phyloP scores from a whole-genome alignment of 1,140 invertebrate species.

The Alviniconcha marisindica region DNA sequence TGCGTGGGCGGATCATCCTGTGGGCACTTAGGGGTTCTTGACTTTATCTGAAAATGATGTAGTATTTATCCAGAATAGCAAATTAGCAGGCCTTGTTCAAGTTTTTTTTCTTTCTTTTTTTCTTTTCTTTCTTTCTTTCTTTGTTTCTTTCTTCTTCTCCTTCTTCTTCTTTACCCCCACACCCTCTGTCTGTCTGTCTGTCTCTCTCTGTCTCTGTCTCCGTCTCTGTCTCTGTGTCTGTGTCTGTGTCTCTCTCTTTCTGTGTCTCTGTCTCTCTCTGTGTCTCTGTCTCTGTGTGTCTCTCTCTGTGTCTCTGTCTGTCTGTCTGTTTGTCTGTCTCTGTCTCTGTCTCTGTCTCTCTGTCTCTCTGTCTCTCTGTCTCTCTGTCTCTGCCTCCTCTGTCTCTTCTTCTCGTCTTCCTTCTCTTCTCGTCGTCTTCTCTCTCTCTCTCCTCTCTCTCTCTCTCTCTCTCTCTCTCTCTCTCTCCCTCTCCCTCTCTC shows the following conservation, averaged over 20 bases:
- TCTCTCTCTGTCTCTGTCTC: not conserved
- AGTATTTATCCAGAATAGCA: too few relatives aligned
- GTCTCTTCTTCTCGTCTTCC: not conserved
- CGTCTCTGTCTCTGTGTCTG: not conserved
- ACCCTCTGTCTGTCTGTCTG: not conserved
- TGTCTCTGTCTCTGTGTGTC: not conserved
- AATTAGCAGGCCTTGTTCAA: too few relatives aligned
- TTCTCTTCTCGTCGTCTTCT: too few relatives aligned
- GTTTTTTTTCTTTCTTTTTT: not conserved
- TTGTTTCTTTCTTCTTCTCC: not conserved
- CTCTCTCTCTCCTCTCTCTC: too few relatives aligned
- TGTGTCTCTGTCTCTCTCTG: not conserved
- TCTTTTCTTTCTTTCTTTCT: slow-evolving; percentile 9
- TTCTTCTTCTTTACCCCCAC: not conserved
- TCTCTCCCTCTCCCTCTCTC: not conserved
- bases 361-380: too few relatives aligned
- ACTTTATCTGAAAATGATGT: too few relatives aligned
- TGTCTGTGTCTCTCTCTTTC: slow-evolving; percentile 5
- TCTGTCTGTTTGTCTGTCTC: not conserved
- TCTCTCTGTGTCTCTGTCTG: not conserved
- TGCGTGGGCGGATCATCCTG: too few relatives aligned
- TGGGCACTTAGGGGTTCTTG: too few relatives aligned
- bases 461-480: too few relatives aligned
- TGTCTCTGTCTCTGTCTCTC: not conserved
- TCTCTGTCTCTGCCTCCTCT: too few relatives aligned